Evolutionary conservation across 2,797 vertebrate genomes (phyloP).

Genomic region (Semotilus atromaculatus): DNA sequence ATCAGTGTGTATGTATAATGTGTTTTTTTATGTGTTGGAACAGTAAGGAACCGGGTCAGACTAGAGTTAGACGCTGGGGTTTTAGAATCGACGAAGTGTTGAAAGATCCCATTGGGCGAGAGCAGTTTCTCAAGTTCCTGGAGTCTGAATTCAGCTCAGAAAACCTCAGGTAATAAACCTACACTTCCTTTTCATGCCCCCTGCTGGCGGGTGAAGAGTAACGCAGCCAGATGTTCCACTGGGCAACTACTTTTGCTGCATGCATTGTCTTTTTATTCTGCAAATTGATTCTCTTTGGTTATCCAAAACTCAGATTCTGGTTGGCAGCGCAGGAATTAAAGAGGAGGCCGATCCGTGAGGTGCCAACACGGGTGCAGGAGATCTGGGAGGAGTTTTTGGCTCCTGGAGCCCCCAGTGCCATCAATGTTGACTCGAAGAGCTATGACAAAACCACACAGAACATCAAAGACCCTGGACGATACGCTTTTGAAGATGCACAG

Average conservation of each 20-base stretch:
- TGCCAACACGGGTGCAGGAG: slow-evolving; percentile 91
- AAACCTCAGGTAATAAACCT: slow-evolving; percentile 88
- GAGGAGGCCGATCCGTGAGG: slow-evolving; percentile 92
- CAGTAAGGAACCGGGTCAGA: slow-evolving; percentile 94
- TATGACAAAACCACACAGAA: slow-evolving; percentile 97
- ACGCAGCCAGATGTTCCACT: background rate
- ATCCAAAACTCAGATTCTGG: slow-evolving; percentile 87
- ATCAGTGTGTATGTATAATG: background rate
- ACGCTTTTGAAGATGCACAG: slow-evolving; percentile 96
- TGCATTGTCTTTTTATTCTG: background rate
- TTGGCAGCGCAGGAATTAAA: slow-evolving; percentile 95
- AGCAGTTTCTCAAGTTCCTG: slow-evolving; percentile 96
- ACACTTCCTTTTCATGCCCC: slow-evolving; percentile 50
- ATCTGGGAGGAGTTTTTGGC: slow-evolving; percentile 98
- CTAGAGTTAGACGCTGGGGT: slow-evolving; percentile 94
- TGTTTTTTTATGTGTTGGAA: background rate
- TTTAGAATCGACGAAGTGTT: slow-evolving; percentile 94
- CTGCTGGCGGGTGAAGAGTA: slow-evolving; percentile 54
- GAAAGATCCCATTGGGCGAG: slow-evolving; percentile 93
- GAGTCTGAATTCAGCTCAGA: slow-evolving; percentile 99
- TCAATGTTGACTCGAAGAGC: slow-evolving; percentile 97
- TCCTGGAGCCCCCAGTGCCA: slow-evolving; percentile 93
- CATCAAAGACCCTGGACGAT: slow-evolving; percentile 93
- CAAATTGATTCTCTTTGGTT: background rate
- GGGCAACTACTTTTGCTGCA: background rate